These are phyloP conservation scores for Thripadectes ignobilis DNA, from an alignment of 2,797 vertebrate species.

Conservation along the genomic window DNA sequence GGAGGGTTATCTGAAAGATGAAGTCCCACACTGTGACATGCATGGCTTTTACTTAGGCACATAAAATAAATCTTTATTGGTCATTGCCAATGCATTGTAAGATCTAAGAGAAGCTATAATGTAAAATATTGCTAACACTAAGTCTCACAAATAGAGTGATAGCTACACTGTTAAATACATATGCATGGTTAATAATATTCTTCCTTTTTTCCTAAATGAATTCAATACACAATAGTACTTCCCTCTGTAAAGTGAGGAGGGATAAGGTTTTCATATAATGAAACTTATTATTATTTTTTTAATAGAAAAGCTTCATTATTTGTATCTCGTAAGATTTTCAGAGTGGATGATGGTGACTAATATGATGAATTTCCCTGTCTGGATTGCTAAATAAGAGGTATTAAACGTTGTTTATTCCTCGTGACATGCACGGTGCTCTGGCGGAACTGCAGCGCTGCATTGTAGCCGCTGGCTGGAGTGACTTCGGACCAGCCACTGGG, in stretches of 20 bases:
- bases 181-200: neutral
- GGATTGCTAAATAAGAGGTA: neutral
- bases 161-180: rapidly evolving
- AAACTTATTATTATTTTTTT: neutral
- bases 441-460: neutral
- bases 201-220: neutral
- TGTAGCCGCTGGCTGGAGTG: neutral
- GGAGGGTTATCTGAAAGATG: neutral
- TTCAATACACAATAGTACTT: neutral
- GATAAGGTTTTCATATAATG: neutral
- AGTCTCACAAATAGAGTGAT: neutral
- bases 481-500: neutral
- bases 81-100: neutral
- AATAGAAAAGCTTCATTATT: neutral
- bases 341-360: neutral
- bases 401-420: neutral
- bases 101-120: neutral
- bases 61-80: neutral
- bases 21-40: neutral
- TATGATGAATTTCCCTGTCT: neutral
- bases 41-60: neutral
- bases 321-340: neutral
- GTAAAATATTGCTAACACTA: neutral
- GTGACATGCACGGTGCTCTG: rapidly evolving
- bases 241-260: neutral